Conservation (phyloP, 2,797 vertebrate genomes). For the Thaleichthys pacificus region DNA sequence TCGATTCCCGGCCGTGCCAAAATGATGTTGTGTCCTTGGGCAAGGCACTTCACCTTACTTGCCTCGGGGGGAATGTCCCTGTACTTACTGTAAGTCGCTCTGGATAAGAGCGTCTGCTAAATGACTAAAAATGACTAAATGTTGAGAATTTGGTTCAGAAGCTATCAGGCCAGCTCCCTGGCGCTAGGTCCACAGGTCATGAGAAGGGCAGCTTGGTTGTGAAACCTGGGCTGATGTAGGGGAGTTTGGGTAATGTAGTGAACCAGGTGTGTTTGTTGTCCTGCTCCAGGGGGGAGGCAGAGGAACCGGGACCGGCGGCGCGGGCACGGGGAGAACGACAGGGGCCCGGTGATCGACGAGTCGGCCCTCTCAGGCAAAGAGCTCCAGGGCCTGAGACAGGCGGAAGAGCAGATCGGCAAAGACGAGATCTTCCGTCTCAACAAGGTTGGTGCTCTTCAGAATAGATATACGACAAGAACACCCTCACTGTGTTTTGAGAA, state of each 20-base stretch:
- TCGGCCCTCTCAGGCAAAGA: constrained; percentile 78
- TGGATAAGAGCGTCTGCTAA: no score
- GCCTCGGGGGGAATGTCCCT: no score
- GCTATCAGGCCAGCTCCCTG: neutral
- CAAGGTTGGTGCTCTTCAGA: constrained; percentile 70
- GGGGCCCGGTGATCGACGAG: constrained; percentile 79
- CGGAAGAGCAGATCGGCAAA: constrained; percentile 78
- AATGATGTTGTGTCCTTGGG: no score
- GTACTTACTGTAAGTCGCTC: no score
- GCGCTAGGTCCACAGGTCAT: neutral
- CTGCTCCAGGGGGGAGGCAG: constrained; percentile 65
- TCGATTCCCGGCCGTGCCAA: no score
- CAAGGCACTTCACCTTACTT: no score
- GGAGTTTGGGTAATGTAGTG: neutral
- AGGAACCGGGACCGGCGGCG: constrained; percentile 71
- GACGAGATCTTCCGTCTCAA: constrained; percentile 83
- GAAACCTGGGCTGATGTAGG: no score
- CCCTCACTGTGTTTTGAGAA: neutral
- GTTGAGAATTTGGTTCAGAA: neutral
- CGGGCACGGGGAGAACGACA: constrained; percentile 72
- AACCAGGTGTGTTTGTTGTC: neutral
- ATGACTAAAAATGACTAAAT: no score
- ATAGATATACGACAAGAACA: neutral
- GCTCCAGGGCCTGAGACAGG: constrained; percentile 74
- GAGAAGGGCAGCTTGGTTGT: neutral